Evolutionary conservation across 2,888 invertebrate genomes (phyloP).

Genomic region (Eurytoma californica): DNA sequence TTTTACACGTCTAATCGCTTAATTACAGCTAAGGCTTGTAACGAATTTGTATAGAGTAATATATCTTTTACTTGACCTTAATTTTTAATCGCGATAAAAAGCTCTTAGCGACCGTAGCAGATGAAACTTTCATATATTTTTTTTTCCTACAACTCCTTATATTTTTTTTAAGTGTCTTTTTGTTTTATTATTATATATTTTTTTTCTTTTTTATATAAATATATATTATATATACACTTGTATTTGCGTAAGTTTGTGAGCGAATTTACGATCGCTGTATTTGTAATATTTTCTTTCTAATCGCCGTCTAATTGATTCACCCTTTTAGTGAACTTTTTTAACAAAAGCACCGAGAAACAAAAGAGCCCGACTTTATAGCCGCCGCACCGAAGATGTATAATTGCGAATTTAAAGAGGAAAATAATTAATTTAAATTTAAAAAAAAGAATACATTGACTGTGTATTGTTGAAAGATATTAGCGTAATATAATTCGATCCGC

Average conservation of each 20-base stretch:
- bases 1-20: constrained; percentile 44
- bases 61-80: constrained; percentile 44
- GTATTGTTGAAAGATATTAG: neutral
- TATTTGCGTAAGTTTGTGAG: constrained; percentile 43
- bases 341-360: neutral
- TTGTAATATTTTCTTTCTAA: constrained; percentile 28
- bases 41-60: constrained; percentile 45
- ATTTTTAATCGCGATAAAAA: constrained; percentile 38
- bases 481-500: neutral
- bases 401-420: neutral
- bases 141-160: constrained; percentile 42
- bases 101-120: constrained; percentile 41
- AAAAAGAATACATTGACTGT: constrained; percentile 1
- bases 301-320: constrained; percentile 40
- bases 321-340: constrained; percentile 34
- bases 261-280: constrained; percentile 30
- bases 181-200: constrained; percentile 39
- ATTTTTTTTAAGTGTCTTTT: constrained; percentile 45
- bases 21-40: constrained; percentile 44
- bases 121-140: constrained; percentile 50
- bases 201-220: constrained; percentile 42
- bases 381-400: neutral
- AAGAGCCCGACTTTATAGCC: constrained; percentile 2
- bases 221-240: constrained; percentile 27
- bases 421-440: too few relatives aligned